These are phyloP conservation scores for Drosophila sordidula DNA, from an alignment of 2,888 invertebrate genomes.

Conservation along the genomic window DNA sequence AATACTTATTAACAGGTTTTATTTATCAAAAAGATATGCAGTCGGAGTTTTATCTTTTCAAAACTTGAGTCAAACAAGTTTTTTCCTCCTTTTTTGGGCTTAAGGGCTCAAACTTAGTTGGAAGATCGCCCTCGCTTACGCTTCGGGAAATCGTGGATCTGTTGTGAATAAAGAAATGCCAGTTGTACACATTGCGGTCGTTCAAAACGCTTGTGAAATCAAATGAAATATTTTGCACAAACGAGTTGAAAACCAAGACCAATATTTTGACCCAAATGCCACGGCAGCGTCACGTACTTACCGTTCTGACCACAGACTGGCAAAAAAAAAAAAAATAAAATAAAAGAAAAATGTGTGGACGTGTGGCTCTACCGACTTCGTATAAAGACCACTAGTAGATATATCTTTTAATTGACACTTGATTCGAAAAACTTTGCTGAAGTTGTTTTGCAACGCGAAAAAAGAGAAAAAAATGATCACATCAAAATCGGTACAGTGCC, in stretches of 20 bases:
- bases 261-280: conserved; percentile 62
- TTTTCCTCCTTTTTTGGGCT: no score
- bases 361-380: conserved; percentile 29
- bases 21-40: no score
- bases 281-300: conserved; percentile 55
- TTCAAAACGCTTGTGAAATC: conserved; percentile 24
- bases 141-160: conserved; percentile 6
- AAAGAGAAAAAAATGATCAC: conserved; percentile 25
- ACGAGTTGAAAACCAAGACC: conserved; percentile 56
- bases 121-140: not conserved
- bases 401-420: conserved; percentile 70
- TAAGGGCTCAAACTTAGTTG: no score
- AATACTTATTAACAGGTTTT: no score
- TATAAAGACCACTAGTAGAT: conserved; percentile 29
- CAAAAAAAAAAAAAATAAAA: conserved; percentile 28
- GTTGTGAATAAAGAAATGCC: conserved; percentile 16
- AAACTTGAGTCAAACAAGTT: no score
- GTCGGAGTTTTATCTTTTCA: no score
- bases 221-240: conserved; percentile 50
- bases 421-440: conserved; percentile 25
- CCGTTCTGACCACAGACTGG: conserved; percentile 53
- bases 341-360: conserved; percentile 50
- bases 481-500: conserved; percentile 33
- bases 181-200: conserved; percentile 18
- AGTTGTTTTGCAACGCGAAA: conserved; percentile 33